A percentile compares a stretch with the other conserved stretches of the same genome.
Conservation (phyloP, 2,888 invertebrate species). For the Stenichneumon culpator region DNA sequence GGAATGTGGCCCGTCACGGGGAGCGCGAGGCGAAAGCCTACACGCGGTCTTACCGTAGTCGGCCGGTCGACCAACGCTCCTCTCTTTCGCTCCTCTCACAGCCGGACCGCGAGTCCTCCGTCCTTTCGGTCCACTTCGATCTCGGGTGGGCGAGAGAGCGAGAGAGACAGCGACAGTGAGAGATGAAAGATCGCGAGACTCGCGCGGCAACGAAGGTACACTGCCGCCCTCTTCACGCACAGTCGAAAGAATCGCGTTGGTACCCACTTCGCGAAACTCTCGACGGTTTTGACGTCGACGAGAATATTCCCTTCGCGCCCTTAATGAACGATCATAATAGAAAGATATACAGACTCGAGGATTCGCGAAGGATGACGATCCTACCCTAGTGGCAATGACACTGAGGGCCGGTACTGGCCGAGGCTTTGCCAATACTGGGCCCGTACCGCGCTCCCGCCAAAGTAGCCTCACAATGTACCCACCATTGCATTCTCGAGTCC, state of each 20-base stretch:
- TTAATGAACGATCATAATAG: slow-evolving; percentile 21
- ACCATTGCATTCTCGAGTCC: background rate
- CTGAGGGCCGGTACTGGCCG: no score
- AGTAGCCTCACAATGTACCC: no score
- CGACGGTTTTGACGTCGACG: slow-evolving; percentile 20
- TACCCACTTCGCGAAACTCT: slow-evolving; percentile 33
- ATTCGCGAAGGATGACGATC: background rate
- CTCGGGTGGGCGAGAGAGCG: slow-evolving; percentile 26
- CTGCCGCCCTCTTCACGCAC: slow-evolving; percentile 32
- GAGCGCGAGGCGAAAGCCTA: slow-evolving; percentile 72
- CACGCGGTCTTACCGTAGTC: slow-evolving; percentile 48
- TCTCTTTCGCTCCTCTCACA: slow-evolving; percentile 50
- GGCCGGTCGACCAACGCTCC: slow-evolving; percentile 20
- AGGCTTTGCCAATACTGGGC: no score
- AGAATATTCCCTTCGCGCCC: background rate
- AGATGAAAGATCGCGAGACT: slow-evolving; percentile 40
- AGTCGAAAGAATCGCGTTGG: slow-evolving; percentile 26
- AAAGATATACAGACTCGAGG: background rate
- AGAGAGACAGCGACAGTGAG: background rate
- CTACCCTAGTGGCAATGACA: background rate
- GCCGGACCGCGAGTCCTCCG: slow-evolving; percentile 62
- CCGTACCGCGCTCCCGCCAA: no score
- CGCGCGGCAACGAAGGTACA: slow-evolving; percentile 33
- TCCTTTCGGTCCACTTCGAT: slow-evolving; percentile 80
- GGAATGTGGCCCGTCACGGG: slow-evolving; percentile 84